Percentiles rank a stretch among this genome's conserved stretches.
Evolutionary conservation across 2,797 vertebrate species (phyloP).

Genomic region (Cynopterus sphinx): DNA sequence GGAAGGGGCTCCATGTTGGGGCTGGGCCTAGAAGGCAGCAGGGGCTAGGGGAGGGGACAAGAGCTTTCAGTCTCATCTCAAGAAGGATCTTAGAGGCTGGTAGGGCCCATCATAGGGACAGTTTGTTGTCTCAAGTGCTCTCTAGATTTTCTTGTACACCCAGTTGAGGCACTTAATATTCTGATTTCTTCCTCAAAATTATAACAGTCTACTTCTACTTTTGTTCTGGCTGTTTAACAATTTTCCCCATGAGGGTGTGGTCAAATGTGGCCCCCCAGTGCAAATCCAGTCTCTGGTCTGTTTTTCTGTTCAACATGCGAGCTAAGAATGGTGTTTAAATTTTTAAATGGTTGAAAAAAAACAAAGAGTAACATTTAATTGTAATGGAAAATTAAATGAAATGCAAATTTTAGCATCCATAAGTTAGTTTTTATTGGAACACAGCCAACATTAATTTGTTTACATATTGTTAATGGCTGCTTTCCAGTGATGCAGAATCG

Average conservation of each 20-base stretch:
- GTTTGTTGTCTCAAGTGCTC: background rate
- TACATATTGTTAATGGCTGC: background rate
- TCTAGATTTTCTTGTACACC: background rate
- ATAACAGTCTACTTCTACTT: background rate
- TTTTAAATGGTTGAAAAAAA: background rate
- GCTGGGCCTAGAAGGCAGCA: background rate
- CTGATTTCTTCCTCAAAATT: background rate
- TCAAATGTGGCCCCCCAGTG: background rate
- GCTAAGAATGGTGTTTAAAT: background rate
- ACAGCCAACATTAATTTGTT: background rate
- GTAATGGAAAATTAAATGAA: background rate
- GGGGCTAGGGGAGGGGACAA: background rate
- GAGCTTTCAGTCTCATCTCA: background rate
- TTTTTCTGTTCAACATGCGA: background rate
- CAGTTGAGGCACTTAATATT: background rate
- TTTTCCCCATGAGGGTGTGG: background rate
- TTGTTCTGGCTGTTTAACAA: background rate
- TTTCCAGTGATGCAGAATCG: background rate
- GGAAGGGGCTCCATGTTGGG: background rate
- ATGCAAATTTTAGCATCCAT: background rate
- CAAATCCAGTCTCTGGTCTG: background rate
- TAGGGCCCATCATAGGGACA: rapidly evolving
- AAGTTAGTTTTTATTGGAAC: background rate
- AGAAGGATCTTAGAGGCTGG: background rate
- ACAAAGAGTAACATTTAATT: background rate